Percentiles rank a stretch among this genome's conserved stretches.
phyloP scores from a whole-genome alignment of 2,113 vertebrate species.

The Leptobrachium leishanense region DNA sequence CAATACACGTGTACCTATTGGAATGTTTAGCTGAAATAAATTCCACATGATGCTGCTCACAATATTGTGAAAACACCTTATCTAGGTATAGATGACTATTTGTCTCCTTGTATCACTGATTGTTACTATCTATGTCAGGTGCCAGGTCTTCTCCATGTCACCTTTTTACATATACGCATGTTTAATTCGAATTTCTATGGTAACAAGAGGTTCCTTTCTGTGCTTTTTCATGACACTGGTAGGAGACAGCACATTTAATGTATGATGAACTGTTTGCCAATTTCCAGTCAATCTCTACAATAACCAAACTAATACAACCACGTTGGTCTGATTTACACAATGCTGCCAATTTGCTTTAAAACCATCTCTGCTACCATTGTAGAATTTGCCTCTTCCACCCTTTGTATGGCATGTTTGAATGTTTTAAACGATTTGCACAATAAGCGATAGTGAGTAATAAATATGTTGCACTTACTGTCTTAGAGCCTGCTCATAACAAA shows the following conservation, averaged over 20 bases:
- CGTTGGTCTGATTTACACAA: background rate
- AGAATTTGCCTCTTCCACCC: conserved; percentile 15
- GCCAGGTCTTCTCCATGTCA: background rate
- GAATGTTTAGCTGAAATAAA: background rate
- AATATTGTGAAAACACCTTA: conserved; percentile 10
- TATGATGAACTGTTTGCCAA: background rate
- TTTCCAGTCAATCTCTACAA: too few relatives aligned
- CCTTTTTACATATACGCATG: conserved; percentile 30
- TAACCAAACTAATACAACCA: too few relatives aligned
- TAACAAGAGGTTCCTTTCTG: conserved; percentile 29
- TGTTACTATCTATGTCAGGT: background rate
- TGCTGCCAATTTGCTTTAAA: conserved; percentile 28
- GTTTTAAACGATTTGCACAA: conserved; percentile 46
- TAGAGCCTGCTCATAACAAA: conserved; percentile 33
- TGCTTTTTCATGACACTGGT: conserved; percentile 4
- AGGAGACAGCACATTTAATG: conserved; percentile 1
- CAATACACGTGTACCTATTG: too few relatives aligned
- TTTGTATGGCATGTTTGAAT: conserved; percentile 49
- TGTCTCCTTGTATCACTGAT: conserved; percentile 18
- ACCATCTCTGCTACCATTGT: conserved; percentile 18
- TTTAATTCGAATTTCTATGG: conserved; percentile 9
- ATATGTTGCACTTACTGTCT: conserved; percentile 43
- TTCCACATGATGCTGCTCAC: conserved; percentile 12
- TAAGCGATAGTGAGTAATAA: conserved; percentile 35
- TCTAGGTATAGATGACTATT: background rate